Percentiles rank a stretch among this genome's conserved stretches.
phyloP scores from a whole-genome alignment of 2,888 invertebrate species.

The Rhimphoctona megacephalus region DNA sequence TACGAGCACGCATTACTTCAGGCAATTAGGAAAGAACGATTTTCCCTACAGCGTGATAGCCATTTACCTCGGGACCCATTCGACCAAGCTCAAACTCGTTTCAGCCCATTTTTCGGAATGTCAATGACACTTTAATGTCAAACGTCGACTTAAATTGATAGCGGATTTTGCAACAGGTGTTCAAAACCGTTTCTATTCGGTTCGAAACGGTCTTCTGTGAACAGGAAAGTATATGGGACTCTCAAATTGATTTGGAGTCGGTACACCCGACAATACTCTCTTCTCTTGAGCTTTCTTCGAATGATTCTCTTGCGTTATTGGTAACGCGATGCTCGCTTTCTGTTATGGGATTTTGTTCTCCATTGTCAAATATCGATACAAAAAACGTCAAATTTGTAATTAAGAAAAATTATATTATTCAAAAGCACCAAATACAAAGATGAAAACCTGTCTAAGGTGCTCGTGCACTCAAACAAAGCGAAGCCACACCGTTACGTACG shows the following conservation, averaged over 20 bases:
- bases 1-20: neutral
- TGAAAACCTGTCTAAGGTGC: conserved; percentile 17
- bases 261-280: conserved; percentile 7
- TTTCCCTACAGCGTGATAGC: conserved; percentile 66
- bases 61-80: conserved; percentile 23
- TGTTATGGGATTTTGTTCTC: conserved; percentile 63
- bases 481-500: conserved; percentile 71
- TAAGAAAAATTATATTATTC: conserved; percentile 12
- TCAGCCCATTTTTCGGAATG: neutral
- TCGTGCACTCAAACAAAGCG: conserved; percentile 69
- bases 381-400: neutral
- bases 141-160: no score
- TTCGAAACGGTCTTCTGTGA: conserved; percentile 67
- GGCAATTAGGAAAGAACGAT: conserved; percentile 4
- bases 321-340: conserved; percentile 71
- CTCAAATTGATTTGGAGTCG: neutral
- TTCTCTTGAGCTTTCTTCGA: conserved; percentile 25
- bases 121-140: neutral
- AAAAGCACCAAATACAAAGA: conserved; percentile 8
- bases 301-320: conserved; percentile 37
- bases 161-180: conserved; percentile 44
- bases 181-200: conserved; percentile 64
- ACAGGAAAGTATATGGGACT: conserved; percentile 36
- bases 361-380: conserved; percentile 37
- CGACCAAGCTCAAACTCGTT: conserved; percentile 38